Base-by-base conservation (phyloP, 1,140 invertebrate genomes). In the Pteromalus puparum region DNA sequence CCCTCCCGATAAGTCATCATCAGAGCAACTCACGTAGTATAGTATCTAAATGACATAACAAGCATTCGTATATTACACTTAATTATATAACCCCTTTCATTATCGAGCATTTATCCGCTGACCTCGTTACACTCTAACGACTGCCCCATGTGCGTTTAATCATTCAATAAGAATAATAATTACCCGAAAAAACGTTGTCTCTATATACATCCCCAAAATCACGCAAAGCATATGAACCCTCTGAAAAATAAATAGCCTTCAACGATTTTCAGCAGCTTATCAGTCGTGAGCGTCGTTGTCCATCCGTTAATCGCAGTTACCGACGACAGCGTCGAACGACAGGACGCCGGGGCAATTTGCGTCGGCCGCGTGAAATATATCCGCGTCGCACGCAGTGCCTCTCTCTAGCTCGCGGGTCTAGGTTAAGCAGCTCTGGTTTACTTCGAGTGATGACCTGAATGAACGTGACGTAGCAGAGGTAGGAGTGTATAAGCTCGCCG, bases 401-500 rank as follows among this genome's bases (percentile, higher is more conserved):
- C 30, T 67, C 30, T n/a, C 10, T 42, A n/a, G 68, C 28, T 30
- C 18, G 26, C 72, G 24, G 83, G 83, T 84, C 83, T 84, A 84
- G 83, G 83, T 84, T 84, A 84, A 84, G 77, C 72, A 81, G 83
- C 38, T 68, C 78, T 68, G 53, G 68, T 84, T 74, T 81, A 84
- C 72, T 81, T 81, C 83, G 73, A 84, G 38, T 68, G 78, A 73
- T 84, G 83, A 84, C 83, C 83, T 68, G 77, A 81, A 84, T 84
- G 77, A 84, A 81, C 78, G 68, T 81, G 78, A 81, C 76, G 83
- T 84, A 84, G 53, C n/a, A n/a, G 53, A 61, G 53, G 53, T 21
- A 61, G 53, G 53, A 61, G 34, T 73, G 34, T 73, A 61, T 61
- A 61, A 61, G 61, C n/a, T 6, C 38, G 34, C 42, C 24, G 2